Conservation (phyloP, 2,797 vertebrate species). For the Sebastes miniatus region DNA sequence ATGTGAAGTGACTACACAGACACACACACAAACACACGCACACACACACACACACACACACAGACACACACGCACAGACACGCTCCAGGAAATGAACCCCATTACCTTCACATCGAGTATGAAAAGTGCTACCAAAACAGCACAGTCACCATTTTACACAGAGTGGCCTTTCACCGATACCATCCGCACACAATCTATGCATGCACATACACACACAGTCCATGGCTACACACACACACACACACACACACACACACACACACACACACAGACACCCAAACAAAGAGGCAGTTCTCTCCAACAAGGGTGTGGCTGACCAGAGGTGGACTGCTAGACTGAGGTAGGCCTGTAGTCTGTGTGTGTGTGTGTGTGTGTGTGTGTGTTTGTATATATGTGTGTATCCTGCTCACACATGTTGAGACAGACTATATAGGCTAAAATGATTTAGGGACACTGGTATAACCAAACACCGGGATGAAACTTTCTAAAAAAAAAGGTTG, state of each 20-base stretch:
- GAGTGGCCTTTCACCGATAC: slow-evolving; percentile 57
- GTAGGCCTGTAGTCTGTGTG: slow-evolving; percentile 14
- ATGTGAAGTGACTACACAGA: background rate
- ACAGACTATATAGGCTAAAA: background rate
- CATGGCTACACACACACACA: background rate
- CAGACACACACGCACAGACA: background rate
- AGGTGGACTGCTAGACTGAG: slow-evolving; percentile 49
- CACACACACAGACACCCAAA: slow-evolving; percentile 31
- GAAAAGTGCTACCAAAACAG: slow-evolving; percentile 55
- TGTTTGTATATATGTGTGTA: background rate
- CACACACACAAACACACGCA: background rate
- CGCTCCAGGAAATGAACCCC: slow-evolving; percentile 62
- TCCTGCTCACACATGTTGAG: background rate
- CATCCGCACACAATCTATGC: slow-evolving; percentile 25
- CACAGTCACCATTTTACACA: slow-evolving; percentile 56
- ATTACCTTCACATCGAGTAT: slow-evolving; percentile 62
- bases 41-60: background rate
- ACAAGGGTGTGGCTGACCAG: slow-evolving; percentile 60
- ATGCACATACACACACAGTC: slow-evolving; percentile 17
- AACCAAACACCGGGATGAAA: background rate
- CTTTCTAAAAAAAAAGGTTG: background rate
- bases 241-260: slow-evolving; percentile 23
- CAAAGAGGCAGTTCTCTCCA: slow-evolving; percentile 70
- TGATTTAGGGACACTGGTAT: background rate
- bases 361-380: background rate